Conservation (phyloP, 2,888 invertebrate species). For the Crocallis elinguaria region DNA sequence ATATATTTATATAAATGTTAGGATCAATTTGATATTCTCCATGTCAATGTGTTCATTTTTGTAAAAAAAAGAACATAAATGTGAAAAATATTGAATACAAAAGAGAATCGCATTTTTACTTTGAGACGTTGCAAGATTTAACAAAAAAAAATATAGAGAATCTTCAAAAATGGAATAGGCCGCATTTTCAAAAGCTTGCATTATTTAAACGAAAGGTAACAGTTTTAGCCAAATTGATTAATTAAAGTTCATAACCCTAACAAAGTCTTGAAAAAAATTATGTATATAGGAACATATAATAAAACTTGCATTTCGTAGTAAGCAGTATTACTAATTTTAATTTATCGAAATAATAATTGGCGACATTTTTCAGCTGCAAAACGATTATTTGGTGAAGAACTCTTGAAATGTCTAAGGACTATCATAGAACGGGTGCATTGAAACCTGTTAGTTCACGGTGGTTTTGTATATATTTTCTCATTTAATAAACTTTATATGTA, state of each 20-base stretch:
- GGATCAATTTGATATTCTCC: conserved; percentile 39
- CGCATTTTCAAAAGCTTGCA: no score
- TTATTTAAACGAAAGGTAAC: no score
- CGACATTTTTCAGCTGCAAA: background rate
- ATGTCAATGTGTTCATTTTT: conserved; percentile 45
- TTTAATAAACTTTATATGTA: background rate
- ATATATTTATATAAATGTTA: conserved; percentile 42
- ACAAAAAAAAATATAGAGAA: background rate
- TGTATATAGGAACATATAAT: conserved; percentile 30
- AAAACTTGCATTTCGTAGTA: conserved; percentile 26
- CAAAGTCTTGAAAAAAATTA: conserved; percentile 12
- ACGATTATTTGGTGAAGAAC: background rate
- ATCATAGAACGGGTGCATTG: background rate
- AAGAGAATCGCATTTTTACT: conserved; percentile 2
- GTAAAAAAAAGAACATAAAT: conserved; percentile 18
- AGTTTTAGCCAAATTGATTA: background rate
- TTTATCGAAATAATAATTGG: conserved; percentile 9
- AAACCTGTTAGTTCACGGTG: background rate
- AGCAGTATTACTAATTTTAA: conserved; percentile 23
- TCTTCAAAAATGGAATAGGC: background rate
- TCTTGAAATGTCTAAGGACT: background rate
- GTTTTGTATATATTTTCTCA: no score
- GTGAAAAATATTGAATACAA: conserved; percentile 18
- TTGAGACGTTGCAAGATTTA: conserved; percentile 7
- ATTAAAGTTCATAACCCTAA: conserved; percentile 1